Evolutionary conservation across 2,888 invertebrate genomes (phyloP), one percentile per base, ranked within the genome.

Genomic region (Julus scanicus): DNA sequence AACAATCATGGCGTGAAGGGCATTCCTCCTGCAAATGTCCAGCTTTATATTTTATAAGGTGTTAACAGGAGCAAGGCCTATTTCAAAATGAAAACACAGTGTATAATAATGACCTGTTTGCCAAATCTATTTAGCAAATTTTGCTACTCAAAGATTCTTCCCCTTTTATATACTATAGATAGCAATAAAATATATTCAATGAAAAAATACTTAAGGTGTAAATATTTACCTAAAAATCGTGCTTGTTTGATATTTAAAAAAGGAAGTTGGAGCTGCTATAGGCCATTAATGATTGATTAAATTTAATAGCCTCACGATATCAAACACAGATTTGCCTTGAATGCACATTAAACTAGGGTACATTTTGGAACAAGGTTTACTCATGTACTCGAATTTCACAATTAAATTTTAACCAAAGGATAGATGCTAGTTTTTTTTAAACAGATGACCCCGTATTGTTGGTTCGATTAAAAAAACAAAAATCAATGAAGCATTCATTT

Each of bases 11-110:
- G 80, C 80, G 37, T 80, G 80, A 80, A 80, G 80, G 80, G 80
- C 80, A 80, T 80, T 80, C 80, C 80, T 80, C 80, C 29, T 80
- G 37, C 37, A 80, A 80, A 80, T 29, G 1, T 37, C 80, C 80
- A 80, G 0, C 80, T 37, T 80, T 80, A 37, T 37, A 71, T 71
- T 71, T 37, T 37, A 29, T 13, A 11, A 39, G 37, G 80, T 80
- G 80, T 37, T 80, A 80, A 80, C 80, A 80, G 80, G 80, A 80
- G 80, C 80, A 80, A 80, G 80, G 80, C 80, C 80, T 80, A 80
- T 80, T 80, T 80, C 29, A 13, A 37, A 71, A 80, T 37, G 13
- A n/a, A 11, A 80, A 29, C 37, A 80, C 15, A 1, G 15, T 39
- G 13, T 37, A 39, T 37, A 80, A 80, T 80, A 13, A 80, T 39